Evolutionary conservation across 2,797 vertebrate genomes (phyloP).

Genomic region (Danio tinwini): DNA sequence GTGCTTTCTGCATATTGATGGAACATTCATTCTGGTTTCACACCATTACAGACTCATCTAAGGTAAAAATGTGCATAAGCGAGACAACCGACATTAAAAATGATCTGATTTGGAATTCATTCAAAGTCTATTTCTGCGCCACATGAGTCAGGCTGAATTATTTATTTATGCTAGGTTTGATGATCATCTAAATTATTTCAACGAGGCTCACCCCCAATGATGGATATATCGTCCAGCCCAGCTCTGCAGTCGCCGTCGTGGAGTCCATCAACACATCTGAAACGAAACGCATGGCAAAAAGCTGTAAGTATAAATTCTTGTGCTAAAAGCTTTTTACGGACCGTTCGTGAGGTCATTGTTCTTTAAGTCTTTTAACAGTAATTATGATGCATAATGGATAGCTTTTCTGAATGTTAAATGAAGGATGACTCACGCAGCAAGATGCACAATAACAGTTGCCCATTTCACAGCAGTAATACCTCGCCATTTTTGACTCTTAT

Average conservation of each 20-base stretch:
- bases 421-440: constrained; percentile 53
- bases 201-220: constrained; percentile 87
- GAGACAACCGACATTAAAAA: constrained; percentile 17
- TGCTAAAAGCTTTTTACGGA: constrained; percentile 48
- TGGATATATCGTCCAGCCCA: constrained; percentile 93
- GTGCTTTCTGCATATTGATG: constrained; percentile 11
- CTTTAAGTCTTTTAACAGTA: constrained; percentile 58
- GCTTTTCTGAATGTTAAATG: constrained; percentile 58
- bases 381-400: constrained; percentile 59
- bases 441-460: constrained; percentile 57
- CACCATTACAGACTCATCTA: constrained; percentile 18
- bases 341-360: constrained; percentile 54
- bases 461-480: constrained; percentile 49
- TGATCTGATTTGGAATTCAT: constrained; percentile 46
- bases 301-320: constrained; percentile 45
- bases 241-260: constrained; percentile 93
- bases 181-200: constrained; percentile 39
- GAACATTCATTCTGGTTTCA: not conserved
- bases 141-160: constrained; percentile 49
- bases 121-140: constrained; percentile 49
- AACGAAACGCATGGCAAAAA: constrained; percentile 61
- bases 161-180: constrained; percentile 37
- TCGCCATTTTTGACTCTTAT: constrained; percentile 50
- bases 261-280: constrained; percentile 96
- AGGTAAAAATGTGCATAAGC: not conserved